Base-by-base conservation (phyloP, 1,140 invertebrate genomes). In the Tetraneura akinire region DNA sequence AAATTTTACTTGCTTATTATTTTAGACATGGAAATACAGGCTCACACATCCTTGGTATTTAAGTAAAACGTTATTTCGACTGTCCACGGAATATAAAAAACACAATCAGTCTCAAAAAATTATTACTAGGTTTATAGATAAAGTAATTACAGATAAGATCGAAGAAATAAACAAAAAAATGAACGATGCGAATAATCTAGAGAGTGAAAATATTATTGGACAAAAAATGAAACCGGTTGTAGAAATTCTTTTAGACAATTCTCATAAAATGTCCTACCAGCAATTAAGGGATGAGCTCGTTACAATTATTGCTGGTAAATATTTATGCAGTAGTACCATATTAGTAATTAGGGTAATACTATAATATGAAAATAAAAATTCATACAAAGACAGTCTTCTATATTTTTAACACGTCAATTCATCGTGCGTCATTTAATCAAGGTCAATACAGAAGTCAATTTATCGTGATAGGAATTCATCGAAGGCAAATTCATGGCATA, bases 221-320 rank as follows among this genome's bases (percentile, higher is more conserved):
- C 29, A 11, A 21, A 74, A 55, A 42, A 2, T 51, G 16, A 74
- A 55, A 42, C 21, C 71, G 0, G 26, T 74, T 21, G 10, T 74
- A 42, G 71, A 78, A 60, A 78, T 62, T 62, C 37, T 78, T 13
- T 11, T 78, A 4, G 32, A 21, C 23, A n/a, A 60, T 18, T 78
- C 16, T 45, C 55, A 47, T n/a, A 23, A 47, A 26, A 78, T 78
- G 37, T 18, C 57, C 0, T 55, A 47, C 3, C 1, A 29, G 18
- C 81, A 81, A 57, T 49, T 81, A 49, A 29, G 81, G 73, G 78
- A 74, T 21, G 71, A 74, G 37, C 18, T 74, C 16, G 32, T 42
- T 3, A 74, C 71, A 10, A 23, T 74, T 74, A 55, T 74, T 29
- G 57, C 57, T 14, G 71, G 71, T 74, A 55, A 37, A 55, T 74